phyloP scores from a whole-genome alignment of 2,888 invertebrate species.

The Nesidiocoris tenuis region DNA sequence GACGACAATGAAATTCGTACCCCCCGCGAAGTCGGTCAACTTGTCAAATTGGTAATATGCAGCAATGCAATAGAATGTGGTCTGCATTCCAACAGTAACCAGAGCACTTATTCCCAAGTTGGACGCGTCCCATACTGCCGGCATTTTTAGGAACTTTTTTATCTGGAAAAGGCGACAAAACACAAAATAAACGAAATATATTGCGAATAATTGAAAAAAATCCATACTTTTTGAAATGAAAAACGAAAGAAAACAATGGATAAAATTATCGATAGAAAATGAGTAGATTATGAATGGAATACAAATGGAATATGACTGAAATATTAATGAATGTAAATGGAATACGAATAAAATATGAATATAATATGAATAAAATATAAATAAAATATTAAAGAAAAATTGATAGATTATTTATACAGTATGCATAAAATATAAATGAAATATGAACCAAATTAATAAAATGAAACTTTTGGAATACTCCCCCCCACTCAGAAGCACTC shows the following conservation, averaged over 20 bases:
- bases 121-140: slow-evolving; percentile 75
- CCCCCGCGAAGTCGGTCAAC: slow-evolving; percentile 89
- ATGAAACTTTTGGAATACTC: too few relatives aligned
- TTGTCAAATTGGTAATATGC: slow-evolving; percentile 85
- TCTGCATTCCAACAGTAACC: slow-evolving; percentile 79
- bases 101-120: slow-evolving; percentile 84
- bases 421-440: too few relatives aligned
- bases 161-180: slow-evolving; percentile 15
- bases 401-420: too few relatives aligned
- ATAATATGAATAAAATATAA: too few relatives aligned
- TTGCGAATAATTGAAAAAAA: background rate
- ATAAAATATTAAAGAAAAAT: too few relatives aligned
- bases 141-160: slow-evolving; percentile 57
- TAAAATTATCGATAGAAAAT: too few relatives aligned
- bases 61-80: slow-evolving; percentile 83
- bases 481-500: too few relatives aligned
- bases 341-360: too few relatives aligned
- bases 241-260: background rate
- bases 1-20: slow-evolving; percentile 86
- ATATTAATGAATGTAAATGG: too few relatives aligned
- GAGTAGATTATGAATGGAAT: too few relatives aligned
- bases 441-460: too few relatives aligned
- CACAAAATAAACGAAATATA: background rate
- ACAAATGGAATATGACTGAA: too few relatives aligned
- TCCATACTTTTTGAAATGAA: background rate